Conservation (phyloP, 2,797 vertebrate genomes). For the Cirrhinus mrigala region DNA sequence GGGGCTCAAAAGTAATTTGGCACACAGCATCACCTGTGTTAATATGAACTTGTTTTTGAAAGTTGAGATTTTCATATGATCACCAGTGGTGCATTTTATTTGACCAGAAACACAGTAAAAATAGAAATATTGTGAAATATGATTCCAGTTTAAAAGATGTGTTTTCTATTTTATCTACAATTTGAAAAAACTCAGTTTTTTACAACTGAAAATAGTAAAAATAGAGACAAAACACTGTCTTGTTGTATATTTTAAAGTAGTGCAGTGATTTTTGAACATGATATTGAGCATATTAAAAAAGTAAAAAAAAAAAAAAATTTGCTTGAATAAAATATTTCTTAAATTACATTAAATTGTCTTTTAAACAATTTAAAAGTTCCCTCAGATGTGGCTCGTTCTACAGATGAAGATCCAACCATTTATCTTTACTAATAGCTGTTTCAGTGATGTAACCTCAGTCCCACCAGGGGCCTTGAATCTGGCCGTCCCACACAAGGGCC, state of each 20-base stretch:
- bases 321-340: not conserved
- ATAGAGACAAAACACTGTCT: not conserved
- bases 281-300: not conserved
- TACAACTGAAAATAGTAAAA: not conserved
- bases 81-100: not conserved
- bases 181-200: too few relatives aligned
- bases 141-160: not conserved
- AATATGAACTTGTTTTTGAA: not conserved
- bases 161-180: too few relatives aligned
- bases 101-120: not conserved
- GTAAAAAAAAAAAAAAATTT: too few relatives aligned
- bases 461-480: not conserved
- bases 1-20: not conserved
- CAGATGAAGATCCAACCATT: not conserved
- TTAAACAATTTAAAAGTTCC: too few relatives aligned
- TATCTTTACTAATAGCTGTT: slow-evolving; percentile 20
- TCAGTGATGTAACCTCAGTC: not conserved
- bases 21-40: not conserved
- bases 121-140: not conserved
- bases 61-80: not conserved
- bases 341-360: not conserved
- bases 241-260: not conserved
- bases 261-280: not conserved
- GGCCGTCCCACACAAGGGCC: slow-evolving; percentile 15
- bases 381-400: not conserved